Base-by-base conservation (phyloP, 2,888 invertebrate genomes). In the Anticlea derivata region DNA sequence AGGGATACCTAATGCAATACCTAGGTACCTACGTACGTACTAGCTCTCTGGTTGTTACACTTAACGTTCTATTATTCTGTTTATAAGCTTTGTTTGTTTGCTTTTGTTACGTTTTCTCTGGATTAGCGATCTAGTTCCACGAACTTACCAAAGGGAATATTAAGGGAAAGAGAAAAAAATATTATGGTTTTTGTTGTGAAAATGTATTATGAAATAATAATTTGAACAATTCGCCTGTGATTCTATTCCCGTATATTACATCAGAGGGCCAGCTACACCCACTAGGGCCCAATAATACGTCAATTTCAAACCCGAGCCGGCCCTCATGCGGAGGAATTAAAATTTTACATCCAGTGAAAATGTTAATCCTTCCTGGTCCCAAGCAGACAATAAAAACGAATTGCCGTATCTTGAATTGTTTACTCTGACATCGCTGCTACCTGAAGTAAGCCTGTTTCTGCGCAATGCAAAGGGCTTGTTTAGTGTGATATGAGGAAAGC, bases 1-100 rank as follows among this genome's bases (percentile, higher is more conserved):
- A 55, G 85, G 83, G 86, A 84, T 70, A 75, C 71, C 85, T 88
- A 86, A 87, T 86, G 87, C 87, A 86, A 83, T 85, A 80, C 81
- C 26, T 43, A n/a, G n/a, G n/a, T n/a, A n/a, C n/a, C n/a, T n/a
- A n/a, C n/a, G n/a, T n/a, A n/a, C n/a, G n/a, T n/a, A 33, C 74
- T 11, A 78, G 75, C 78, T 80, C 68, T 72, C 65, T 68, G 67
- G 60, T 69, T 71, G 68, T 70, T 71, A 70, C 61, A 67, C 57
- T 63, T 61, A 55, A 61, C 51, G 57, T 51, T 55, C 52, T 62
- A 61, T 62, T 64, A 58, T 68, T 66, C 65, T 62, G 62, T 60
- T 58, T 65, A 58, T 48, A 54, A 39, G 38, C 29, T 51, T 58
- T 39, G 34, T 50, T 41, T 30, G 12, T 22, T 49, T 30, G 39